Evolutionary conservation across 2,797 vertebrate genomes (phyloP), one percentile per base, ranked within the genome.

Genomic region (Paratrypauchen microcephalus): DNA sequence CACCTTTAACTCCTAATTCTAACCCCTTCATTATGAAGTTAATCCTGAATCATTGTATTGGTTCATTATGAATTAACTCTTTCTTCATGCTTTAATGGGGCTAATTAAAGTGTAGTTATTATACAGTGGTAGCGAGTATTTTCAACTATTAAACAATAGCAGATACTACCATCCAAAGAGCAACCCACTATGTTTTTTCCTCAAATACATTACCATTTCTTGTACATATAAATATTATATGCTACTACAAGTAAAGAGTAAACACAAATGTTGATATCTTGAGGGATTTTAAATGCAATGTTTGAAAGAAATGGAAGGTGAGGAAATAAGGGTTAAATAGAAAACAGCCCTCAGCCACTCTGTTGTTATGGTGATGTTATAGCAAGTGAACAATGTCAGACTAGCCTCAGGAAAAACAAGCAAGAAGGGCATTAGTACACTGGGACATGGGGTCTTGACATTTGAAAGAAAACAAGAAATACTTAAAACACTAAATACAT

Each of bases 221-320:
- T 45, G 41, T 45, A 13, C 15, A 45, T 3, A 45, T 45, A 45
- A 45, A 45, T 45, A 45, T 16, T 45, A 4, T 45, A 4, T 15
- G 41, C 41, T 16, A 16, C 5, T 45, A 45, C 41, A 45, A 45
- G 13, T 45, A 45, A 15, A 45, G 41, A 45, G 15, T 45, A 45
- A 45, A 45, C 13, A 4, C 13, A 4, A 4, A 15, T 45, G 15
- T 45, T 45, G 13, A 45, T 45, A 8, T 18, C 19, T 52, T 52
- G 18, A n/a, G 48, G n/a, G 8, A 52, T 52, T 19, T 52, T n/a
- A 45, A 45, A 45, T 15, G 13, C 41, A 45, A 12, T 52, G 19
- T 52, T 52, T n/a, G 18, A 52, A 52, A 6, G 23, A 56, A 24
- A 56, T 56, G 21, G 45, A 73, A 72, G 71, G 74, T 3, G 54